Evolutionary conservation across 2,797 vertebrate species (phyloP), one percentile per base, ranked within the genome.

Genomic region (Siniperca scherzeri): DNA sequence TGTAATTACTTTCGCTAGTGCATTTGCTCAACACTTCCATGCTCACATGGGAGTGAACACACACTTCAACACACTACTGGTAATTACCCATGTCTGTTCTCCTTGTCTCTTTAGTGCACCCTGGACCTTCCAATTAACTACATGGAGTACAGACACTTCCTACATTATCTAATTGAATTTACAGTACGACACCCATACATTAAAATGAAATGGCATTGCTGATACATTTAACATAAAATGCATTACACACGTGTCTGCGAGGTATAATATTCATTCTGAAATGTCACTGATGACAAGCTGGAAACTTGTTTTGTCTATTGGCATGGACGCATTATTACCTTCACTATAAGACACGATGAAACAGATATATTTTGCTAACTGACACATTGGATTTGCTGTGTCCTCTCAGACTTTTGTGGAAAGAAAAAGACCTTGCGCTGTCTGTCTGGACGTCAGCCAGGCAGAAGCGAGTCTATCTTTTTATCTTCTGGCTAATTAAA

Each of bases 401-500:
- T 40, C 60, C 68, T 82, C 36, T 13, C 8, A 38, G 74, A 86
- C 74, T 71, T 77, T 61, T 60, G 76, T 66, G 70, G 67, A 27
- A 64, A 73, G 19, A 73, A 81, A 70, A 76, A 86, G 67, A 80
- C 70, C 89, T 79, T 78, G 60, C 2, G 22, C 64, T 73, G 59
- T 78, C 80, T 70, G 56, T 48, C 55, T 62, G 75, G 78, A 73
- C 5, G 33, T 83, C 74, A 80, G 82, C 80, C 67, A 81, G 76
- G 70, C 68, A 53, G 71, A 70, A 59, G 22, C 21, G 3, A 80
- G 22, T 72, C 70, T 83, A 71, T 91, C 85, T 76, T 87, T 87
- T 90, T 87, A 92, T 92, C 91, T 83, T 66, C 27, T 10, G 50
- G 72, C 86, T 88, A 91, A 95, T 94, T 91, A 93, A 92, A 91